Conservation (phyloP, 2,888 invertebrate genomes). For the Xestia ashworthii region DNA sequence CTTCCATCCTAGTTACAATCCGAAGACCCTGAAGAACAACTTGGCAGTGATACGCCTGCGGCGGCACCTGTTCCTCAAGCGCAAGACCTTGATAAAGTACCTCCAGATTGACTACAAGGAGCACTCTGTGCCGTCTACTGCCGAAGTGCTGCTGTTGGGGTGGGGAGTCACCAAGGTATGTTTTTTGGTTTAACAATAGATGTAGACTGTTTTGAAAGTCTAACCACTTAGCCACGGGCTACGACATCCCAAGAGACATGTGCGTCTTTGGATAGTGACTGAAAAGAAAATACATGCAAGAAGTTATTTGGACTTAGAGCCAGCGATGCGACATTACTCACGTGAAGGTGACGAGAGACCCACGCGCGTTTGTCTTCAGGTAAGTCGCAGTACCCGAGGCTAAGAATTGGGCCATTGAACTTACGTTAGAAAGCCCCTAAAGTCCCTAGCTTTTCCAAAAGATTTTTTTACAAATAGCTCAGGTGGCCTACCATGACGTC, state of each 20-base stretch:
- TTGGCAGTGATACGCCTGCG: conserved; percentile 83
- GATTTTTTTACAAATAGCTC: background rate
- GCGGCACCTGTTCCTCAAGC: conserved; percentile 74
- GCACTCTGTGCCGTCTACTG: conserved; percentile 72
- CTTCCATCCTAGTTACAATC: conserved; percentile 85
- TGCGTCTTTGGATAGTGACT: background rate
- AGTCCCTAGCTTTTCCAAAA: background rate
- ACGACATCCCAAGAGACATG: background rate
- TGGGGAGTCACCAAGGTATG: conserved; percentile 87
- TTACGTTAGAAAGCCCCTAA: background rate
- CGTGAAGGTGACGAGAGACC: background rate
- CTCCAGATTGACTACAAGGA: conserved; percentile 75
- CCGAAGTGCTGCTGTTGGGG: conserved; percentile 81
- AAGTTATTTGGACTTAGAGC: background rate
- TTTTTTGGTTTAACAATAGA: background rate
- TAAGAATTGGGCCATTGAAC: background rate
- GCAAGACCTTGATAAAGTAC: conserved; percentile 79
- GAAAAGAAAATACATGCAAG: background rate
- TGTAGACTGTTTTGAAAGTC: background rate
- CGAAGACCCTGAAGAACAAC: conserved; percentile 80
- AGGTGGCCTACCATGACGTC: background rate
- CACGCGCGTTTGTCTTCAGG: background rate
- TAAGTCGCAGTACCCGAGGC: background rate
- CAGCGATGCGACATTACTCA: background rate
- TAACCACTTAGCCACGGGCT: background rate